phyloP scores from a whole-genome alignment of 2,888 invertebrate genomes.

The Leucoma salicis region DNA sequence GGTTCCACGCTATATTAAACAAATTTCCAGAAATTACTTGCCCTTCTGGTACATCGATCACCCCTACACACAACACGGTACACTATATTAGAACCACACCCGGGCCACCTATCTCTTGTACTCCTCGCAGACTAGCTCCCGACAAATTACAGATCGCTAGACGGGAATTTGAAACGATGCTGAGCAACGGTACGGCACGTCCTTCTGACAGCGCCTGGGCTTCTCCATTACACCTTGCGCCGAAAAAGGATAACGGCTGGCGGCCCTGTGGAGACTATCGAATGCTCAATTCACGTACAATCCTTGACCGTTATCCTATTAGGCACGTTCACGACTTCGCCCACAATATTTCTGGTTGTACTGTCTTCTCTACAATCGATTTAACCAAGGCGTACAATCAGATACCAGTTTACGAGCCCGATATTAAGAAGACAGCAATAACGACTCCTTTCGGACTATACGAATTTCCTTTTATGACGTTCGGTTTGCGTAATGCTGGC shows the following conservation, averaged over 20 bases:
- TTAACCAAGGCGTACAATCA: slow-evolving; percentile 8
- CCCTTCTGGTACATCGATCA: slow-evolving; percentile 4
- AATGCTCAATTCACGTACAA: not conserved
- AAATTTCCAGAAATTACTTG: slow-evolving; percentile 8
- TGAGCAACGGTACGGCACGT: slow-evolving; percentile 3
- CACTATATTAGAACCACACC: slow-evolving; percentile 11
- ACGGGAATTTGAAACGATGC: slow-evolving; percentile 10
- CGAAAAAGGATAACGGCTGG: too few species aligned
- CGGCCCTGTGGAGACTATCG: too few species aligned
- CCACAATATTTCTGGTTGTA: slow-evolving; percentile 5
- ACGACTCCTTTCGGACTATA: slow-evolving; percentile 27
- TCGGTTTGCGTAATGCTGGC: slow-evolving; percentile 1
- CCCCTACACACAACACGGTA: slow-evolving; percentile 3
- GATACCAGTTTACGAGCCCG: not conserved
- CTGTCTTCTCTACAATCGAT: slow-evolving; percentile 12
- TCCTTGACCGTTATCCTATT: slow-evolving; percentile 8
- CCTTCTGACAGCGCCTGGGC: slow-evolving; percentile 3
- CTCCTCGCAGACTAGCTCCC: slow-evolving; percentile 6
- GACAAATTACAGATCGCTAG: slow-evolving; percentile 9
- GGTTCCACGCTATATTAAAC: not conserved
- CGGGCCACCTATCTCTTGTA: slow-evolving; percentile 5
- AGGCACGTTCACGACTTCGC: slow-evolving; percentile 11
- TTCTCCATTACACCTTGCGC: too few species aligned
- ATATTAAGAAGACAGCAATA: slow-evolving; percentile 39
- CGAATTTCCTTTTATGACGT: slow-evolving; percentile 1